Evolutionary conservation across 1,140 invertebrate genomes (phyloP).

Genomic region (Popillia japonica): DNA sequence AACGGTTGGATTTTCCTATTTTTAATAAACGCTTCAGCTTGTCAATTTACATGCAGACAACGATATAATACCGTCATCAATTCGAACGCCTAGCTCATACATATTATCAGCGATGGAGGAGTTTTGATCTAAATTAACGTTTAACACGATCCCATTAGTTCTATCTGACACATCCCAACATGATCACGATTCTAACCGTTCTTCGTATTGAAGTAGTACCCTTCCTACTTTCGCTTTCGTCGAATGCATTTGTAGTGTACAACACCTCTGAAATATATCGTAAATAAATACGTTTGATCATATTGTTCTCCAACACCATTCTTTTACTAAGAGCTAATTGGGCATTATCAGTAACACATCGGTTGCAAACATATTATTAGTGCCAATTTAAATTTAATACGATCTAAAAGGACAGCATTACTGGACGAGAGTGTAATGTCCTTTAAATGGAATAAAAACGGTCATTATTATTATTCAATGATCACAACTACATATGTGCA

Average conservation of each 20-base stretch:
- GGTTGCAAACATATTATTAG: no score
- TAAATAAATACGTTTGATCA: background rate
- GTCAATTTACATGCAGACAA: constrained; percentile 13
- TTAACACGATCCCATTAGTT: constrained; percentile 14
- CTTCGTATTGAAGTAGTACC: background rate
- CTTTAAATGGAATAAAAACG: background rate
- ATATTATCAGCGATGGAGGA: background rate
- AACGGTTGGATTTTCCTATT: background rate
- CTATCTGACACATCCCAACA: background rate
- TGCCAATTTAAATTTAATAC: no score
- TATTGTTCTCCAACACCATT: background rate
- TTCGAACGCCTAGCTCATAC: background rate
- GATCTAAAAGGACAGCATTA: no score
- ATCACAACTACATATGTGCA: background rate
- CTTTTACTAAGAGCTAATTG: background rate
- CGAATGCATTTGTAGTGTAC: background rate
- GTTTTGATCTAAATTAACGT: constrained; percentile 10
- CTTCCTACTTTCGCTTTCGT: background rate
- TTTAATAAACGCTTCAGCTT: background rate
- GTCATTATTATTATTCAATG: background rate
- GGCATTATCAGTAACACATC: background rate
- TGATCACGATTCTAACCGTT: background rate
- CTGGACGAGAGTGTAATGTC: background rate
- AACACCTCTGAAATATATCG: background rate
- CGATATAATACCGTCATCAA: background rate